Conservation (phyloP, 1,140 invertebrate species). For the Hesperophylax magnus region DNA sequence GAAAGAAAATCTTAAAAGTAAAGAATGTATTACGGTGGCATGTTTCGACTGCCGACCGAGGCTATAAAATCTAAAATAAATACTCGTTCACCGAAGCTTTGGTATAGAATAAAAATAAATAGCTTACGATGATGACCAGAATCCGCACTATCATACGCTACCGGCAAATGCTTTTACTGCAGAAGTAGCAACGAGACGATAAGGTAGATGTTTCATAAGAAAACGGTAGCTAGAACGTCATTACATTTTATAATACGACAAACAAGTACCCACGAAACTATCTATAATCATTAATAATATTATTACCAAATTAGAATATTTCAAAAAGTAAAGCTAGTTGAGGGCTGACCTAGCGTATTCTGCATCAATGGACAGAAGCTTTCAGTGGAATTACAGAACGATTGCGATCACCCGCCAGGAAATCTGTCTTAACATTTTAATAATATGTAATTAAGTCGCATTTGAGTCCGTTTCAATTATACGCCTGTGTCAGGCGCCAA, state of each 20-base stretch:
- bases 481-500: background rate
- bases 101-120: background rate
- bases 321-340: background rate
- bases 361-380: background rate
- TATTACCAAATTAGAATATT: background rate
- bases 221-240: no score
- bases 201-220: no score
- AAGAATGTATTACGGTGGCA: background rate
- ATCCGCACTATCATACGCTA: background rate
- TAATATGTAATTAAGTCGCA: background rate
- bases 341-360: background rate
- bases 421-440: background rate
- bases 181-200: background rate
- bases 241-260: no score
- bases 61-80: background rate
- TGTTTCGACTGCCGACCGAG: background rate
- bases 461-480: background rate
- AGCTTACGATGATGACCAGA: background rate
- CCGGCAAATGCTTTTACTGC: background rate
- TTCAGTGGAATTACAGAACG: background rate
- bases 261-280: no score
- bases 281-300: no score
- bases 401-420: background rate
- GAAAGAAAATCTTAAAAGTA: conserved; percentile 1
- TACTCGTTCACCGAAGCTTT: background rate